Conservation (phyloP, 2,797 vertebrate species). For the Oreochromis grahami region DNA sequence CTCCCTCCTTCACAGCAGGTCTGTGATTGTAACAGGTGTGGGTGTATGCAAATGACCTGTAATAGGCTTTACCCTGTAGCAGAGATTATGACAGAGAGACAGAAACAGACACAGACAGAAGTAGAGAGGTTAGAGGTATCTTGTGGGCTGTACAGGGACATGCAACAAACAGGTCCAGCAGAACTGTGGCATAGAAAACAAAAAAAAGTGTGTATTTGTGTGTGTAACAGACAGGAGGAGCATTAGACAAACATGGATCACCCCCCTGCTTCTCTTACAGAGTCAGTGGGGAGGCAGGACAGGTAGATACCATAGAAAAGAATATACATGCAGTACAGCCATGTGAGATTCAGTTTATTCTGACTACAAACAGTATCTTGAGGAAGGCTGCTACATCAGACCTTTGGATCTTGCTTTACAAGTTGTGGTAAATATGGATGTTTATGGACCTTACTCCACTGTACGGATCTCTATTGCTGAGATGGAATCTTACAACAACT, state of each 20-base stretch:
- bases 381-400: not conserved
- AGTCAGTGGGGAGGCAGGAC: not conserved
- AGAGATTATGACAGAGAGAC: constrained; percentile 34
- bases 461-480: constrained; percentile 84
- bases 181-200: not conserved
- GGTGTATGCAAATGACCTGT: constrained; percentile 19
- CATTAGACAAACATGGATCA: not conserved
- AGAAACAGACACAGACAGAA: not conserved
- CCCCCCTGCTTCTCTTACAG: not conserved
- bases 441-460: constrained; percentile 62
- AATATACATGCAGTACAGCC: not conserved
- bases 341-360: not conserved
- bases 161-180: not conserved
- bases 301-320: not conserved
- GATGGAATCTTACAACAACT: constrained; percentile 85
- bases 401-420: constrained; percentile 42
- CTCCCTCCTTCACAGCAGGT: not conserved
- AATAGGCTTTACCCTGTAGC: constrained; percentile 46
- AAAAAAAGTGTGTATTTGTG: not conserved
- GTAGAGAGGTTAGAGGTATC: constrained; percentile 3
- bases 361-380: constrained; percentile 4
- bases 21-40: not conserved
- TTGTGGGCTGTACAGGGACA: not conserved
- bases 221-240: not conserved
- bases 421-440: constrained; percentile 67